Conservation (phyloP, 64 coral and sea anemone genomes). For the Anthopleura sola region DNA sequence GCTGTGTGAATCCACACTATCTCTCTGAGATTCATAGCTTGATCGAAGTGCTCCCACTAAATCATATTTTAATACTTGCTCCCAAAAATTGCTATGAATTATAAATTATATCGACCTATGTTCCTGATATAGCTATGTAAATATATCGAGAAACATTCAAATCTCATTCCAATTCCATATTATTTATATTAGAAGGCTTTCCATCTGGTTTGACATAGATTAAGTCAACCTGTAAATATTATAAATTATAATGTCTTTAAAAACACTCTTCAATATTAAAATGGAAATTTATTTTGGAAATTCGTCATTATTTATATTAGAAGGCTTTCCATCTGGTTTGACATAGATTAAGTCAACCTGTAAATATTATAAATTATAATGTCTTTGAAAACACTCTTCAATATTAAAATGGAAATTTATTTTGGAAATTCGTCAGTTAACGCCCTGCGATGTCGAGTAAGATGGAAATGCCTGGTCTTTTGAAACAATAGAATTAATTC, state of each 20-base stretch:
- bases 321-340: neutral
- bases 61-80: too few relatives aligned
- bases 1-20: too few relatives aligned
- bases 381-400: neutral
- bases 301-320: neutral
- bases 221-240: neutral
- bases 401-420: neutral
- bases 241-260: too few relatives aligned
- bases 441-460: neutral
- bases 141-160: neutral
- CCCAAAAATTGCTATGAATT: too few relatives aligned
- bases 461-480: neutral
- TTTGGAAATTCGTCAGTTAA: neutral
- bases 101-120: neutral
- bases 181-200: neutral
- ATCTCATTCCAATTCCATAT: neutral
- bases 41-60: too few relatives aligned
- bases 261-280: neutral
- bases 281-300: neutral
- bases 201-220: neutral
- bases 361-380: too few relatives aligned
- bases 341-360: neutral
- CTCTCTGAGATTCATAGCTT: too few relatives aligned
- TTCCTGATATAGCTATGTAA: neutral
- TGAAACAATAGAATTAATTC: too few relatives aligned